Evolutionary conservation across 2,888 invertebrate genomes (phyloP), one percentile per base, ranked within the genome.

Genomic region (Thymelicus lineola): DNA sequence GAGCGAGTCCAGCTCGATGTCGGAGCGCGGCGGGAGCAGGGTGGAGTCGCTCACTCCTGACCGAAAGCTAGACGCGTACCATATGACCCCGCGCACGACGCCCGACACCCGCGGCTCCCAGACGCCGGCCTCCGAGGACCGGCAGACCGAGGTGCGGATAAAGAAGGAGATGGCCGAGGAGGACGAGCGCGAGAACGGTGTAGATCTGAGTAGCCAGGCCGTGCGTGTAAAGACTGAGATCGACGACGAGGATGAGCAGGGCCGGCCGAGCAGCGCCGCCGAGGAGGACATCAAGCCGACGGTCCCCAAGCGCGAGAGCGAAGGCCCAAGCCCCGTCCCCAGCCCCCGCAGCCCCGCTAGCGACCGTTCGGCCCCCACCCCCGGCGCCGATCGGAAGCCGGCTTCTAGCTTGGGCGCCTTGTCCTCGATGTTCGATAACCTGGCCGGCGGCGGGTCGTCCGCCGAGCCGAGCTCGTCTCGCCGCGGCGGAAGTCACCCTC

Each of bases 361-460:
- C 79, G 97, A 97, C 78, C 95, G 97, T 63, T 97, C 97, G 0
- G 96, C 95, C 1, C 84, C 86, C 68, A 97, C 97, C 1, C 97
- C 96, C 2, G 94, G 96, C 60, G 96, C 96, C 73, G 94, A 95
- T 10, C 93, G 95, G 76, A 95, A 92, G 79, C 94, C 95, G 45
- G 93, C 95, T 42, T 96, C 96, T 60, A 97, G 97, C 80, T 91
- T 98, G 65, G 97, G 97, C 17, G 98, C 98, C 0, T 90, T 98
- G 3, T 97, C 97, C 20, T 97, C 97, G 20, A 98, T 98, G 98
- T 98, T 98, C 82, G 97, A 98, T 86, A 98, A 95, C 83, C 90
- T 98, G 64, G 97, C 97, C 45, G 96, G 97, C 10, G 92, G 90
- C 0, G 89, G 88, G 3, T 84, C 89, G 7, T 84, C 87, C 4